A percentile compares a stretch with the other conserved stretches of the same genome.
Conservation (phyloP, 1,140 invertebrate species). For the Zaprionus tsacasi region DNA sequence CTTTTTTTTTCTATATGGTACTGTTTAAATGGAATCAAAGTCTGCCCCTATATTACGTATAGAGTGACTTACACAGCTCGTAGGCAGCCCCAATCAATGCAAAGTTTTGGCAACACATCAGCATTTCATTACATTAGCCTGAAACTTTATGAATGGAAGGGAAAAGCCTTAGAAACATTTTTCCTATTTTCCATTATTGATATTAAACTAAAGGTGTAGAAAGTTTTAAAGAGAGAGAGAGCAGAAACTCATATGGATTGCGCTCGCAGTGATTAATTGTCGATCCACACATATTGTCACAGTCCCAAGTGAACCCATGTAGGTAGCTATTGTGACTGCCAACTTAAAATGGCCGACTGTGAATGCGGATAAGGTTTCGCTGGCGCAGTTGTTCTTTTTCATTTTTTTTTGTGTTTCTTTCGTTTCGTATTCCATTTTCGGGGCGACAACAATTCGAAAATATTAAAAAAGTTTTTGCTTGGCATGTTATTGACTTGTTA, state of each 20-base stretch:
- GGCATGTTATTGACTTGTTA: constrained; percentile 83
- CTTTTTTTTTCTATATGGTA: constrained; percentile 16
- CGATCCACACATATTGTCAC: not conserved
- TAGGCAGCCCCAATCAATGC: constrained; percentile 35
- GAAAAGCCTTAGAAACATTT: not conserved
- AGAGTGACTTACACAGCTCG: constrained; percentile 55
- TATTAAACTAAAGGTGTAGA: too few relatives aligned
- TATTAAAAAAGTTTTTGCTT: constrained; percentile 82
- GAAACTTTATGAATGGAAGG: not conserved
- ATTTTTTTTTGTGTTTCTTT: not conserved
- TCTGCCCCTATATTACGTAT: constrained; percentile 67
- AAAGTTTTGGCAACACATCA: not conserved
- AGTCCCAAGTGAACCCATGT: too few relatives aligned
- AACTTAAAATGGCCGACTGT: not conserved
- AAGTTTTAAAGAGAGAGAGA: too few relatives aligned
- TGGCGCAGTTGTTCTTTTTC: not conserved
- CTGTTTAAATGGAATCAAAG: constrained; percentile 55
- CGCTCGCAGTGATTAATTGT: not conserved
- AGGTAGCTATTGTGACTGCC: not conserved
- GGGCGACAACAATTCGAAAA: constrained; percentile 73
- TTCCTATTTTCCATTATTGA: too few relatives aligned
- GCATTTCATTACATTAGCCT: not conserved
- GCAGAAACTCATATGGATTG: not conserved
- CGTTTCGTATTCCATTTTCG: constrained; percentile 1
- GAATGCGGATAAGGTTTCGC: not conserved